Evolutionary conservation across 37 sponge, comb jelly and placozoan genomes (phyloP).

Genomic region (Bolinopsis microptera): DNA sequence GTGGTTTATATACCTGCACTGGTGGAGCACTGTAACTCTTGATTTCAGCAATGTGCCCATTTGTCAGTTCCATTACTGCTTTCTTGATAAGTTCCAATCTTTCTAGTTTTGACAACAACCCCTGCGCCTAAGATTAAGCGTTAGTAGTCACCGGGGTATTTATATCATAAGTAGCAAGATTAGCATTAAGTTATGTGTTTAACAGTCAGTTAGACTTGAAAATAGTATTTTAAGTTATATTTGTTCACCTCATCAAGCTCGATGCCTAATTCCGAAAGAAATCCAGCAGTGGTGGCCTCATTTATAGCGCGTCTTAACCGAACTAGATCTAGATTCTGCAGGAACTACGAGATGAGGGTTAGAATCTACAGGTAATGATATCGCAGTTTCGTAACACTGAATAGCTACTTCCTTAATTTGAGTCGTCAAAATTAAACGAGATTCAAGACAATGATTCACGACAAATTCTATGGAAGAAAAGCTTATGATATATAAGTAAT

Average conservation of each 20-base stretch:
- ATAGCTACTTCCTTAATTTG: too few relatives aligned
- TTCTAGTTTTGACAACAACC: slow-evolving; percentile 32
- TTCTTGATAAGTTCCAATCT: slow-evolving; percentile 48
- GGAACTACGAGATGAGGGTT: slow-evolving; percentile 24
- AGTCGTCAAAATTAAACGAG: too few relatives aligned
- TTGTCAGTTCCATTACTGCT: slow-evolving; percentile 59
- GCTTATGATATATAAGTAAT: background rate
- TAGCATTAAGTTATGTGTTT: too few relatives aligned
- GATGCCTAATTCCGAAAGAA: slow-evolving; percentile 15
- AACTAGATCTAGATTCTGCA: slow-evolving; percentile 28
- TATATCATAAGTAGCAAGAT: too few relatives aligned
- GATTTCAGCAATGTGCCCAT: slow-evolving; percentile 48
- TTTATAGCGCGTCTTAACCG: background rate
- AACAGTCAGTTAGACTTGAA: too few relatives aligned
- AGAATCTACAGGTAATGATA: too few relatives aligned
- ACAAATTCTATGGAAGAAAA: too few relatives aligned
- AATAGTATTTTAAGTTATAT: too few relatives aligned
- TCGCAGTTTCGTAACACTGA: too few relatives aligned
- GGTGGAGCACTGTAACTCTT: slow-evolving; percentile 59
- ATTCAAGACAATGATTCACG: too few relatives aligned
- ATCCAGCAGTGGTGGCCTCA: slow-evolving; percentile 37
- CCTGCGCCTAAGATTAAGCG: slow-evolving; percentile 5
- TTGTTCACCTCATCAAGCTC: slow-evolving; percentile 44
- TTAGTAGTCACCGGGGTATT: too few relatives aligned
- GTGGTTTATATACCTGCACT: too few relatives aligned